Evolutionary conservation across 2,888 invertebrate species (phyloP).

Genomic region (Drosophila kokeensis): DNA sequence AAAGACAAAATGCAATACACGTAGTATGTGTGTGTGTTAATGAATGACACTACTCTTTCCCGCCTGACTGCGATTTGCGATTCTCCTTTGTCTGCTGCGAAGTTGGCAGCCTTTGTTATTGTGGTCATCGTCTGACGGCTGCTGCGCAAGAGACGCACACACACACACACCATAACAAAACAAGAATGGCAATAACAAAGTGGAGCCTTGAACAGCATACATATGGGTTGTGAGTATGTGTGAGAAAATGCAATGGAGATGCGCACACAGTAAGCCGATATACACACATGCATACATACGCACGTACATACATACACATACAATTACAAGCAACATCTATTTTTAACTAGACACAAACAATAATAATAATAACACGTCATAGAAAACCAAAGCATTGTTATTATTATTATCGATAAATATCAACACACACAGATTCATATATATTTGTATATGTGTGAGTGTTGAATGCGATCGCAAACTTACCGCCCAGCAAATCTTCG

Average conservation of each 20-base stretch:
- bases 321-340: conserved; percentile 54
- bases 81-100: conserved; percentile 58
- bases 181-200: conserved; percentile 60
- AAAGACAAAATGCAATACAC: conserved; percentile 19
- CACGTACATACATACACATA: conserved; percentile 15
- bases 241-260: conserved; percentile 56
- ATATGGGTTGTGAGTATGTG: conserved; percentile 17
- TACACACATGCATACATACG: background rate
- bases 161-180: conserved; percentile 49
- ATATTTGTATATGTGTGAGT: conserved; percentile 8
- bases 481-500: conserved; percentile 85
- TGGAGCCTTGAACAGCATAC: conserved; percentile 65
- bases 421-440: conserved; percentile 22
- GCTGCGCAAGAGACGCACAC: conserved; percentile 42
- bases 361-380: conserved; percentile 45
- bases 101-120: conserved; percentile 69
- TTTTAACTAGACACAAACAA: conserved; percentile 54
- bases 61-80: conserved; percentile 11
- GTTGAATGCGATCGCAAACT: conserved; percentile 68
- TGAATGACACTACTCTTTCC: conserved; percentile 38
- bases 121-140: conserved; percentile 45
- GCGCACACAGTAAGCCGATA: conserved; percentile 32
- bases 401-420: conserved; percentile 62
- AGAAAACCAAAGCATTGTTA: conserved; percentile 55
- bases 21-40: conserved; percentile 23